These are phyloP conservation scores for Idaea biselata DNA, from an alignment of 2,888 invertebrate genomes.

Conservation along the genomic window DNA sequence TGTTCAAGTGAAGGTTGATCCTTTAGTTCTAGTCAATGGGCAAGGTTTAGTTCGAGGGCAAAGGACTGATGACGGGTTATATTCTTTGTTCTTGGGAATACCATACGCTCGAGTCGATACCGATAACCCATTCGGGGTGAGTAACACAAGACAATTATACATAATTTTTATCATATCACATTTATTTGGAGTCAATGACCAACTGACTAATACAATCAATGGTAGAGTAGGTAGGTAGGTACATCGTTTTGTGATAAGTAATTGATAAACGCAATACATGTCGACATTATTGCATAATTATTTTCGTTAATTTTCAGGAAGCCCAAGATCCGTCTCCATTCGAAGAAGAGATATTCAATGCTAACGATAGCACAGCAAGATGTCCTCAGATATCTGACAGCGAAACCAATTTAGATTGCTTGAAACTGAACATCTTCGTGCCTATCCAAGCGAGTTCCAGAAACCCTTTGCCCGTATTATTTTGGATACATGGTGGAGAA, in stretches of 20 bases:
- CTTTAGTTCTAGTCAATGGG: constrained; percentile 54
- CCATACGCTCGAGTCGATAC: constrained; percentile 65
- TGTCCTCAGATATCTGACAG: constrained; percentile 55
- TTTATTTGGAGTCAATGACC: constrained; percentile 11
- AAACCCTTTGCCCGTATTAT: constrained; percentile 64
- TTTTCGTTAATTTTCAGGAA: constrained; percentile 45
- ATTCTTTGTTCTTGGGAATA: constrained; percentile 65
- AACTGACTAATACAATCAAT: constrained; percentile 7
- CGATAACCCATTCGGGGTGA: constrained; percentile 70
- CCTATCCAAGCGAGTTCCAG: constrained; percentile 55
- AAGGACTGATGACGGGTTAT: constrained; percentile 59
- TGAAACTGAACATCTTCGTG: constrained; percentile 82
- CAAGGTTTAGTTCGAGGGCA: constrained; percentile 68
- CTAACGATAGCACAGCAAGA: constrained; percentile 52
- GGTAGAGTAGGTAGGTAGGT: constrained; percentile 8
- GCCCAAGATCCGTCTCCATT: constrained; percentile 48
- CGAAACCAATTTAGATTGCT: constrained; percentile 75
- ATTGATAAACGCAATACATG: not conserved
- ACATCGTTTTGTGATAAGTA: not conserved
- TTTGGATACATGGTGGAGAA: constrained; percentile 70
- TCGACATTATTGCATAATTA: not conserved
- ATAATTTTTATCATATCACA: not conserved
- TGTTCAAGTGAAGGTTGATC: constrained; percentile 57
- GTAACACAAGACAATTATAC: constrained; percentile 30
- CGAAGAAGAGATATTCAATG: constrained; percentile 55